Evolutionary conservation across 2,888 invertebrate genomes (phyloP).

Genomic region (Hemistola chrysoprasaria): DNA sequence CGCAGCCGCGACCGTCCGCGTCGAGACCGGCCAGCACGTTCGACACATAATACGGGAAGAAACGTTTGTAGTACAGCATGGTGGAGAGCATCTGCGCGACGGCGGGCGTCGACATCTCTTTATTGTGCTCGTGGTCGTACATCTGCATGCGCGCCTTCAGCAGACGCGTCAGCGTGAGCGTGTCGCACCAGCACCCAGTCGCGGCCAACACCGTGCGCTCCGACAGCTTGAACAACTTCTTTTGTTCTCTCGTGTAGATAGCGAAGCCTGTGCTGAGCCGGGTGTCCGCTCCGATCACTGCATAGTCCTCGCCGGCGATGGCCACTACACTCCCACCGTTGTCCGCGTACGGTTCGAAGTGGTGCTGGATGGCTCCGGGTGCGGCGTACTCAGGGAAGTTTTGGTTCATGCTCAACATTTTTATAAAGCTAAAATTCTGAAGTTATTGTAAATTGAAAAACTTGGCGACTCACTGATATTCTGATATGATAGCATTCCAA

Average conservation of each 20-base stretch:
- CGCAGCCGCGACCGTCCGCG: constrained; percentile 95
- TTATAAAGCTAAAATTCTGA: constrained; percentile 10
- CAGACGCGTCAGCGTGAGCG: constrained; percentile 92
- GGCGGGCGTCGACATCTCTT: constrained; percentile 95
- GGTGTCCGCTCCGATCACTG: constrained; percentile 97
- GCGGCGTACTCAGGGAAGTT: constrained; percentile 75
- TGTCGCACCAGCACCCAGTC: constrained; percentile 99
- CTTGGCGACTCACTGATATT: constrained; percentile 3
- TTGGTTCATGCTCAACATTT: constrained; percentile 60
- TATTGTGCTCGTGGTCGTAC: constrained; percentile 97
- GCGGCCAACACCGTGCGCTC: constrained; percentile 94
- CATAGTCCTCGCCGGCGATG: constrained; percentile 97
- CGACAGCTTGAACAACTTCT: constrained; percentile 93
- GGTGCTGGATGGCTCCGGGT: constrained; percentile 75
- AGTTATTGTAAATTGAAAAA: not conserved
- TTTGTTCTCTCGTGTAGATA: constrained; percentile 94
- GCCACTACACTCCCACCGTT: constrained; percentile 95
- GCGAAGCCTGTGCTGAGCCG: constrained; percentile 95
- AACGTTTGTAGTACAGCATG: constrained; percentile 97
- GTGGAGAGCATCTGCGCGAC: constrained; percentile 98
- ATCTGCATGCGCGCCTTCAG: constrained; percentile 95
- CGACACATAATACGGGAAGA: constrained; percentile 99
- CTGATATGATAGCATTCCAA: no score
- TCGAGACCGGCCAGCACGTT: constrained; percentile 97
- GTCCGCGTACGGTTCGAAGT: constrained; percentile 79